These are phyloP conservation scores for Plebejus melissa DNA, from an alignment of 2,888 invertebrate species.

Conservation along the genomic window DNA sequence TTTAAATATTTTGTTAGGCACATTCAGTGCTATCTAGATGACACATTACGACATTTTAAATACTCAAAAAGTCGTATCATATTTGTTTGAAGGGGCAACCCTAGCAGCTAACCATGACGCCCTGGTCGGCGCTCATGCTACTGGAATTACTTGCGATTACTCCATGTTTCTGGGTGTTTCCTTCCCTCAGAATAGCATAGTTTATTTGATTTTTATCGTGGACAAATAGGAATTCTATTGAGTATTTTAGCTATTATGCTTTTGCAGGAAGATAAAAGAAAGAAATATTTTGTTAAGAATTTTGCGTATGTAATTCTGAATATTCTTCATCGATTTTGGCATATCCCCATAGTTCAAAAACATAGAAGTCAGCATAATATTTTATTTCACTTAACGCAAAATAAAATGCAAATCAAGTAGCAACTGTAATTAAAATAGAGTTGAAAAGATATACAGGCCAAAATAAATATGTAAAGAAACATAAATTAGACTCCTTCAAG, in stretches of 20 bases:
- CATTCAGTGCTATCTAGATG: not conserved
- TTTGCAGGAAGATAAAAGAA: not conserved
- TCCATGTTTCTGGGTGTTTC: slow-evolving; percentile 45
- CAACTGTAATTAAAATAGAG: not conserved
- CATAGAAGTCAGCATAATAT: no score
- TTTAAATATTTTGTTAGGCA: not conserved
- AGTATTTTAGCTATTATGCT: not conserved
- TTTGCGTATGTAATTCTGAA: not conserved
- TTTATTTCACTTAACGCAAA: not conserved
- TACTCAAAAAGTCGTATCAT: not conserved
- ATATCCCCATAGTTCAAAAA: no score
- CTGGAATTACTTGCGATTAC: slow-evolving; percentile 45
- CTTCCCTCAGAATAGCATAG: slow-evolving; percentile 40
- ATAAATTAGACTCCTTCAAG: not conserved
- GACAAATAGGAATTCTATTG: not conserved
- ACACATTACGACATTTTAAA: not conserved
- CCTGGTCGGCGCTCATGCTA: slow-evolving; percentile 35
- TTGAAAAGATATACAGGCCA: no score
- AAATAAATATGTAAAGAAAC: no score
- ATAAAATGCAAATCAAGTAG: not conserved
- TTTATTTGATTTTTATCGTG: slow-evolving; percentile 13
- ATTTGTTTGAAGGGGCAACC: slow-evolving; percentile 30
- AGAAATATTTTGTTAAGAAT: not conserved
- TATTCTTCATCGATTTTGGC: not conserved
- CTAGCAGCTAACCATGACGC: slow-evolving; percentile 31